Evolutionary conservation across 1,140 invertebrate species (phyloP).

Genomic region (Choristoneura fumiferana): DNA sequence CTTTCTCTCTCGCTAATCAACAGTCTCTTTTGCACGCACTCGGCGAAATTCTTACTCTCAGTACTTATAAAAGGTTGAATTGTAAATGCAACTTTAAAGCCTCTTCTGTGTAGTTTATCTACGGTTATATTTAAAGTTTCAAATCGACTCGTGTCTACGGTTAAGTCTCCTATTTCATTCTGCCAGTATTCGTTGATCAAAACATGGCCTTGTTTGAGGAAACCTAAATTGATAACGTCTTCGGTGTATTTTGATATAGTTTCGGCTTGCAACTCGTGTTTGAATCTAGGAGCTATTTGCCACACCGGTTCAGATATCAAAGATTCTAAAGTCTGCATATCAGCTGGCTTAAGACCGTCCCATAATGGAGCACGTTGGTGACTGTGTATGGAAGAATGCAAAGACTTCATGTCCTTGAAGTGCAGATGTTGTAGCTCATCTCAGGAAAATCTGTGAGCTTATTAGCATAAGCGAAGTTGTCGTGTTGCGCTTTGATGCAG

Average conservation of each 20-base stretch:
- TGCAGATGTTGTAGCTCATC: constrained; percentile 92
- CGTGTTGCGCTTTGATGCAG: constrained; percentile 86
- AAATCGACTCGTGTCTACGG: constrained; percentile 85
- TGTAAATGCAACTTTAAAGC: constrained; percentile 90
- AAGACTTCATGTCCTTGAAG: constrained; percentile 86
- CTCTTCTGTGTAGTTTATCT: constrained; percentile 88
- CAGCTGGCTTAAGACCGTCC: constrained; percentile 88
- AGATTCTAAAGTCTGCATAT: constrained; percentile 85
- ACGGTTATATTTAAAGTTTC: constrained; percentile 87
- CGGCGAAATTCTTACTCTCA: constrained; percentile 88
- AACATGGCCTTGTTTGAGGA: constrained; percentile 88
- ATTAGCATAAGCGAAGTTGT: constrained; percentile 88
- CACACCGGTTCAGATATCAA: constrained; percentile 90
- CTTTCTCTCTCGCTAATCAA: constrained; percentile 86
- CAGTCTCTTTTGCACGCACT: constrained; percentile 85
- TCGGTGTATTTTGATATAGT: constrained; percentile 90
- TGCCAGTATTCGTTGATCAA: constrained; percentile 93
- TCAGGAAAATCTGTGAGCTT: constrained; percentile 81
- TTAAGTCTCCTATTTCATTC: constrained; percentile 87
- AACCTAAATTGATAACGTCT: constrained; percentile 86
- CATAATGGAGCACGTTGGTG: constrained; percentile 85
- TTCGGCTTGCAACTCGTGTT: constrained; percentile 82
- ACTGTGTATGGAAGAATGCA: constrained; percentile 82
- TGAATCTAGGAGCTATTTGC: constrained; percentile 85
- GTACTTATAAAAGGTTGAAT: constrained; percentile 93